A percentile compares a stretch with the other conserved stretches of the same genome.
Evolutionary conservation across 2,113 vertebrate genomes (phyloP).

Genomic region (Cochlearius cochlearius): DNA sequence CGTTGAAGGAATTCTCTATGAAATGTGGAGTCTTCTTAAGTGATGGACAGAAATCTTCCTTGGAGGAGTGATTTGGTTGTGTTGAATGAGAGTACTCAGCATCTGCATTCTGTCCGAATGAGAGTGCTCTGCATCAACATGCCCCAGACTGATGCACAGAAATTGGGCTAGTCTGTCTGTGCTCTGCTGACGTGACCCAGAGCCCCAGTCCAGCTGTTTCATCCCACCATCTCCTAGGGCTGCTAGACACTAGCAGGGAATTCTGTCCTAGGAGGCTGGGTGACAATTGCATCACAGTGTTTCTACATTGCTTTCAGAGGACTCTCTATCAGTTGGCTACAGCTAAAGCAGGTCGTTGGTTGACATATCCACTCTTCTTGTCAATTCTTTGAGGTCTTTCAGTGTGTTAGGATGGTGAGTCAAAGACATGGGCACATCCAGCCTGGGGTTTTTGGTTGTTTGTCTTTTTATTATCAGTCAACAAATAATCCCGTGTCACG

Average conservation of each 20-base stretch:
- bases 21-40: background rate
- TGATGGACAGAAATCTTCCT: background rate
- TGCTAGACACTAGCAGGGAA: background rate
- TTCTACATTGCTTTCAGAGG: background rate
- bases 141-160: background rate
- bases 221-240: background rate
- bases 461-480: background rate
- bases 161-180: background rate
- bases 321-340: accelerated
- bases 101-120: background rate
- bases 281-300: background rate
- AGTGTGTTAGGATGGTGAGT: background rate
- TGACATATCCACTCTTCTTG: background rate
- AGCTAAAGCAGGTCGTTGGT: background rate
- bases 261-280: background rate
- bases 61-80: background rate
- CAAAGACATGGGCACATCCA: background rate
- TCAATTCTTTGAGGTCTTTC: background rate
- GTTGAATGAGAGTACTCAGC: background rate
- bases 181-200: accelerated
- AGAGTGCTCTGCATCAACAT: background rate
- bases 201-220: background rate
- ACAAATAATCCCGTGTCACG: background rate
- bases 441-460: background rate
- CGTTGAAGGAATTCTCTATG: background rate